phyloP scores from a whole-genome alignment of 1,140 invertebrate genomes.

The Globodera rostochiensis region DNA sequence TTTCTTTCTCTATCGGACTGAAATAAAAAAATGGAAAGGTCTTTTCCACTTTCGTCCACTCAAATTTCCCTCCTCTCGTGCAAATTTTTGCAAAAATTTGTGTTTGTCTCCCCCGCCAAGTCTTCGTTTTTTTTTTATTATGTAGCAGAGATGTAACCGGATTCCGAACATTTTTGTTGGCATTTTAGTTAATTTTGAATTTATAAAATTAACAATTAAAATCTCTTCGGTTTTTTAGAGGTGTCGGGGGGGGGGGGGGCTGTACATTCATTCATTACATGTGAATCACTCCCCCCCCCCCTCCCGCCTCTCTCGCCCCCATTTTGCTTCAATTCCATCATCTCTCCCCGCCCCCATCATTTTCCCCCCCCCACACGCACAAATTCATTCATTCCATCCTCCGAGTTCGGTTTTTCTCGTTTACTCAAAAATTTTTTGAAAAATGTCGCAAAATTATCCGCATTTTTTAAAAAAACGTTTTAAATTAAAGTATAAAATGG shows the following conservation, averaged over 20 bases:
- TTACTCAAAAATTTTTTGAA: too few species aligned
- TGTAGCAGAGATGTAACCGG: too few species aligned
- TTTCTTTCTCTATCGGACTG: neutral
- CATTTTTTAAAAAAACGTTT: neutral
- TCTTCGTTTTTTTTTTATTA: too few species aligned
- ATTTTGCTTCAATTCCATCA: neutral
- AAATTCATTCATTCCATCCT: neutral
- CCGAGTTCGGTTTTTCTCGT: neutral
- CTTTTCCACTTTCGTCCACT: neutral
- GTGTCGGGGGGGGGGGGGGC: too few species aligned
- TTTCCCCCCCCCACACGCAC: neutral
- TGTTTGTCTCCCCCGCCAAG: neutral
- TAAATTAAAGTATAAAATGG: too few species aligned
- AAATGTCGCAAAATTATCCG: too few species aligned
- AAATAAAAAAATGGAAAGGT: slow-evolving; percentile 5
- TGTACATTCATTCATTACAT: neutral
- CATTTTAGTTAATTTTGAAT: neutral
- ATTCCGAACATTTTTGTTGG: neutral
- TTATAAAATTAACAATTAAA: neutral
- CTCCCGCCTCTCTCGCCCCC: neutral
- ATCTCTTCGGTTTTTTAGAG: neutral
- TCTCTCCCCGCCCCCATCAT: neutral
- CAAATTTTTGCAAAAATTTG: slow-evolving; percentile 1
- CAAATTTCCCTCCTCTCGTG: neutral
- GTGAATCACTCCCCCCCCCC: neutral